Evolutionary conservation across 2,888 invertebrate species (phyloP).

Genomic region (Rhogogaster chlorosoma): DNA sequence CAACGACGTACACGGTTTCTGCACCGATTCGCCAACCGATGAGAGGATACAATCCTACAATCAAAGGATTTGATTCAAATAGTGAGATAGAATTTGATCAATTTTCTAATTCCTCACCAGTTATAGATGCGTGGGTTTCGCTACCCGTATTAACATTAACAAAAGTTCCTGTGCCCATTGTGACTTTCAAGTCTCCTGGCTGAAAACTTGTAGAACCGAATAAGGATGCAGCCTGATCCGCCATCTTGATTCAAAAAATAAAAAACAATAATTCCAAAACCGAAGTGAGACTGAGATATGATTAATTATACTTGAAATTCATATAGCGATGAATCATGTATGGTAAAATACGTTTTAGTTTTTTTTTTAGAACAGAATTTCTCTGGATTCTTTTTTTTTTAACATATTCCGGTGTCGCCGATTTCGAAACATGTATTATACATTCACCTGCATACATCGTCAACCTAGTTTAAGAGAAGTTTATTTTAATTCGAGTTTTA

Average conservation of each 20-base stretch:
- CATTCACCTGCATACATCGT: slow-evolving; percentile 22
- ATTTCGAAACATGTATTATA: background rate
- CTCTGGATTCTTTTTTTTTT: background rate
- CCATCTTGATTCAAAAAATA: slow-evolving; percentile 81
- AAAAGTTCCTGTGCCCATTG: slow-evolving; percentile 96
- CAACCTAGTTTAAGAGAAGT: background rate
- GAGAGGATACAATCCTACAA: slow-evolving; percentile 91
- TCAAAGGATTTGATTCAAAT: background rate
- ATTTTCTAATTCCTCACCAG: slow-evolving; percentile 79
- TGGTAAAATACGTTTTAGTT: background rate
- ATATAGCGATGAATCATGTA: background rate
- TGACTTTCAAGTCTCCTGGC: slow-evolving; percentile 90
- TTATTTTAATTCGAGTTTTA: slow-evolving; percentile 21
- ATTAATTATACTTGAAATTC: background rate
- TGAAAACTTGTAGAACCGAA: slow-evolving; percentile 92
- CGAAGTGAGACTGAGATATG: background rate
- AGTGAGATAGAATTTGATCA: background rate
- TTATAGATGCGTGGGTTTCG: slow-evolving; percentile 88
- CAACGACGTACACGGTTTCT: slow-evolving; percentile 87
- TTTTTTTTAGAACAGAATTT: background rate
- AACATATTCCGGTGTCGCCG: background rate
- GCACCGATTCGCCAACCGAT: slow-evolving; percentile 90
- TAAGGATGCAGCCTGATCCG: slow-evolving; percentile 94
- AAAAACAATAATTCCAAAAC: slow-evolving; percentile 51
- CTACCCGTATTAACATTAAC: slow-evolving; percentile 90